These are phyloP conservation scores for Phasia obesa DNA, from an alignment of 2,888 invertebrate species.

Conservation along the genomic window DNA sequence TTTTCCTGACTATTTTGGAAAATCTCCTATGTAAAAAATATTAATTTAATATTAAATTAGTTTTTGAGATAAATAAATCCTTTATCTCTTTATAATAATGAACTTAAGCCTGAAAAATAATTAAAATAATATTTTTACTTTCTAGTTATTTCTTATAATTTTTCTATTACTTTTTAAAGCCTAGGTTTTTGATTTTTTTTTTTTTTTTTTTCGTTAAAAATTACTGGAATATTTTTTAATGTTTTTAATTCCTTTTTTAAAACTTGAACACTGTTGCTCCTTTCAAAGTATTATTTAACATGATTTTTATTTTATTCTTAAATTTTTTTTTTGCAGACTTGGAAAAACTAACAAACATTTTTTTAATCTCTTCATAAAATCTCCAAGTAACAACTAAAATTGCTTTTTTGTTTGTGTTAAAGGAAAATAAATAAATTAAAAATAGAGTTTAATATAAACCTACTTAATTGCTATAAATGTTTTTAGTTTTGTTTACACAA, in stretches of 20 bases:
- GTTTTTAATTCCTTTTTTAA: constrained; percentile 11
- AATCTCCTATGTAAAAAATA: too few species aligned
- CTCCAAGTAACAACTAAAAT: constrained; percentile 33
- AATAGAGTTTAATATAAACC: constrained; percentile 44
- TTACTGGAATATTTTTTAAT: background rate
- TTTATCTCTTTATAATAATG: too few species aligned
- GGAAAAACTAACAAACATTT: constrained; percentile 2
- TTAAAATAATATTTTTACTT: too few species aligned
- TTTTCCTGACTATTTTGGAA: too few species aligned
- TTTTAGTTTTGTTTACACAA: constrained; percentile 50
- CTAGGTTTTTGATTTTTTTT: background rate
- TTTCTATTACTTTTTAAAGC: too few species aligned
- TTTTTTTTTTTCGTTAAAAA: background rate
- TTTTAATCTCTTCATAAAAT: constrained; percentile 35
- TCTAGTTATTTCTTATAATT: too few species aligned
- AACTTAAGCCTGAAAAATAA: too few species aligned
- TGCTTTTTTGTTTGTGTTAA: constrained; percentile 11
- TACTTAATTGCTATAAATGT: constrained; percentile 62
- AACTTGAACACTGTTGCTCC: constrained; percentile 21
- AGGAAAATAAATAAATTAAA: constrained; percentile 25
- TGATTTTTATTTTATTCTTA: constrained; percentile 24
- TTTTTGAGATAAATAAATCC: too few species aligned
- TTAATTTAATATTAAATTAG: too few species aligned
- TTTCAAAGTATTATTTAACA: constrained; percentile 42
- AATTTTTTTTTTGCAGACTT: background rate